A percentile compares a stretch with the other conserved stretches of the same genome.
Evolutionary conservation across 1,140 invertebrate species (phyloP).

Genomic region (Cephus cinctus): DNA sequence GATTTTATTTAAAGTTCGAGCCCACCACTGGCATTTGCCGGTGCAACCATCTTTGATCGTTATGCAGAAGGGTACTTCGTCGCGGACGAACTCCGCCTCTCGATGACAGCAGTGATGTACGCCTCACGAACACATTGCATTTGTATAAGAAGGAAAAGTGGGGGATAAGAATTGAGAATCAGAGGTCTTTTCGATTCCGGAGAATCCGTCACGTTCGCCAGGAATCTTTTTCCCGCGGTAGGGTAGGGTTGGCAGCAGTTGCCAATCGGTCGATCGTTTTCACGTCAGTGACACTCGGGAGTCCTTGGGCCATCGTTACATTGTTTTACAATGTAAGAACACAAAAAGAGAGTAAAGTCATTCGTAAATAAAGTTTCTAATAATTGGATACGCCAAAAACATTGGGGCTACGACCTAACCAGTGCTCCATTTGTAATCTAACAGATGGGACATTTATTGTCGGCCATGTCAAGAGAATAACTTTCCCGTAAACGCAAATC

Average conservation of each 20-base stretch:
- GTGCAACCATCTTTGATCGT: constrained; percentile 22
- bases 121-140: constrained; percentile 28
- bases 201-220: constrained; percentile 38
- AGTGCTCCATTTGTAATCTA: too few species aligned
- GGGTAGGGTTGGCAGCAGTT: constrained; percentile 20
- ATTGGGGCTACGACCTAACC: too few species aligned
- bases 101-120: constrained; percentile 24
- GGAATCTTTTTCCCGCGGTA: constrained; percentile 25
- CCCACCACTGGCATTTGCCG: constrained; percentile 14
- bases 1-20: constrained; percentile 33
- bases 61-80: constrained; percentile 27
- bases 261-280: constrained; percentile 16
- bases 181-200: constrained; percentile 22
- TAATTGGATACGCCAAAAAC: too few species aligned
- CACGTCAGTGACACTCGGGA: constrained; percentile 26
- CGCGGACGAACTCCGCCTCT: constrained; percentile 28
- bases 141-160: constrained; percentile 18
- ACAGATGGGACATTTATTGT: too few species aligned
- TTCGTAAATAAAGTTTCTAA: too few species aligned
- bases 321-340: too few species aligned
- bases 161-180: constrained; percentile 1
- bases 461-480: too few species aligned
- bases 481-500: too few species aligned
- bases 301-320: too few species aligned
- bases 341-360: too few species aligned